phyloP scores from a whole-genome alignment of 2,797 vertebrate species.

The Acrocephalus scirpaceus region DNA sequence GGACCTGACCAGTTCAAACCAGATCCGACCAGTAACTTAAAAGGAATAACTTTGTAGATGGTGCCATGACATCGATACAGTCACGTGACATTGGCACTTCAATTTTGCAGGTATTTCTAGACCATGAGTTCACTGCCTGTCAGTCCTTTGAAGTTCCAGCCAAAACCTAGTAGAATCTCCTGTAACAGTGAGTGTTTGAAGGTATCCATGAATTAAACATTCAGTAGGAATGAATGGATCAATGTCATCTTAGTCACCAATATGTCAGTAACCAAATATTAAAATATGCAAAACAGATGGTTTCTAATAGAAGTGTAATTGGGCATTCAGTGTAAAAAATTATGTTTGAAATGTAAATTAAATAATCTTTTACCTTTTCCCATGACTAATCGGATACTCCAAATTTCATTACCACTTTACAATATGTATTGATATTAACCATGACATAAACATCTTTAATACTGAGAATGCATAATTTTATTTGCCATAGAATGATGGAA shows the following conservation, averaged over 20 bases:
- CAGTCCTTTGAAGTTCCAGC: neutral
- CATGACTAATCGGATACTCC: slow-evolving; percentile 20
- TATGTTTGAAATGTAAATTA: slow-evolving; percentile 36
- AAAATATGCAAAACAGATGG: slow-evolving; percentile 62
- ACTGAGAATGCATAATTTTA: neutral
- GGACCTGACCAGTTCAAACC: neutral
- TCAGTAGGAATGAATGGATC: neutral
- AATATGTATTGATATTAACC: slow-evolving; percentile 7
- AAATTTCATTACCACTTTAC: slow-evolving; percentile 21
- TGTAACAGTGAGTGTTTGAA: neutral
- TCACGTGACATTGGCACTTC: neutral
- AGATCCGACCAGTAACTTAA: neutral
- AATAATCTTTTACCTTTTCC: neutral
- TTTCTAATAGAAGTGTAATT: slow-evolving; percentile 38
- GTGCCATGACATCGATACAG: neutral
- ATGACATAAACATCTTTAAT: slow-evolving; percentile 20
- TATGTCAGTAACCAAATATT: slow-evolving; percentile 42
- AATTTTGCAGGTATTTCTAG: neutral
- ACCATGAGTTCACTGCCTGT: neutral
- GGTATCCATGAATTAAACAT: slow-evolving; percentile 11
- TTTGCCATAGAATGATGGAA: slow-evolving; percentile 19
- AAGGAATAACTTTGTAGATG: neutral
- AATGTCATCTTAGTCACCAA: neutral
- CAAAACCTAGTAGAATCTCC: neutral
- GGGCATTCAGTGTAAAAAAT: slow-evolving; percentile 45